Conservation (phyloP, 1,140 invertebrate genomes). For the Hyles euphorbiae region DNA sequence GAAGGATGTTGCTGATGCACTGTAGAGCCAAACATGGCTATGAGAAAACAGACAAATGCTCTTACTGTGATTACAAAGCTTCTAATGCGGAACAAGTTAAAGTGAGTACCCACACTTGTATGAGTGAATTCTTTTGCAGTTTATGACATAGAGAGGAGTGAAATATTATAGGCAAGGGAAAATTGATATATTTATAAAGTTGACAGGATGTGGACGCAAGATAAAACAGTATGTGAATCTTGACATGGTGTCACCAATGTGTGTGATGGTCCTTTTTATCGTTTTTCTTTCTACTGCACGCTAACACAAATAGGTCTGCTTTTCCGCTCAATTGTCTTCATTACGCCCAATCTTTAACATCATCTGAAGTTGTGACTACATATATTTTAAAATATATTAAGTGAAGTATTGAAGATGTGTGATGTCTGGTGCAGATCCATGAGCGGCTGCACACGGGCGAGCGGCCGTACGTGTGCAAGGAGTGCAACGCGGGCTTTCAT, state of each 20-base stretch:
- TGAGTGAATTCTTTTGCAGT: too few relatives aligned
- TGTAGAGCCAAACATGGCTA: conserved; percentile 61
- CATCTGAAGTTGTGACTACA: neutral
- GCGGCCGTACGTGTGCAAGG: conserved; percentile 79
- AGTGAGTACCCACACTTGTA: conserved; percentile 23
- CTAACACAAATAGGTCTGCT: neutral
- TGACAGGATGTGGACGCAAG: too few relatives aligned
- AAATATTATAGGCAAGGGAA: too few relatives aligned
- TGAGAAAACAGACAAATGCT: conserved; percentile 65
- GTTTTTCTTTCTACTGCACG: neutral
- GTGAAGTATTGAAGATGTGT: neutral
- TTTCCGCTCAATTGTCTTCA: neutral
- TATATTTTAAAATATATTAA: too few relatives aligned
- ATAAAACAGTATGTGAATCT: too few relatives aligned
- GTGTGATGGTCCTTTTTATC: neutral
- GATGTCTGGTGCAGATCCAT: conserved; percentile 41
- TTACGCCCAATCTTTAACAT: neutral
- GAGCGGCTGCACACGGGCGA: conserved; percentile 78
- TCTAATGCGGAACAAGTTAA: conserved; percentile 63
- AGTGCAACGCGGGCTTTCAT: conserved; percentile 71
- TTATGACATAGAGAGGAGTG: too few relatives aligned
- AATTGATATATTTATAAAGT: too few relatives aligned
- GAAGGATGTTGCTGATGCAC: conserved; percentile 53
- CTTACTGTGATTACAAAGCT: conserved; percentile 56
- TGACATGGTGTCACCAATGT: neutral